Evolutionary conservation across 2,113 vertebrate species (phyloP), one percentile per base, ranked within the genome.

Genomic region (Ictidomys tridecemlineatus): DNA sequence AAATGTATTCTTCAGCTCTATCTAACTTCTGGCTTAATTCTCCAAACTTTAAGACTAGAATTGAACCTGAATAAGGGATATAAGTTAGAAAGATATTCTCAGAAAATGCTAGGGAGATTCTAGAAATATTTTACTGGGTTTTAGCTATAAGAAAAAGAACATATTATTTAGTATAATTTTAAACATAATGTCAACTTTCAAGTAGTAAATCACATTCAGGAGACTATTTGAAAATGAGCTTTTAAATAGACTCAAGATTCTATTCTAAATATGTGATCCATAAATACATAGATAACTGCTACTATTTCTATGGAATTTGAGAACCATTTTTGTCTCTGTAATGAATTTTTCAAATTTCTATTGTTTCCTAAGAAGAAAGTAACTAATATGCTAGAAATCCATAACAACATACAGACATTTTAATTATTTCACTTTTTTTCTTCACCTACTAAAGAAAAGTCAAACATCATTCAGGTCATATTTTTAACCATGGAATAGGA

Each of bases 201-300:
- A 89, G 48, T 95, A 91, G 89, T 32, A 96, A 67, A 92, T 92
- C 30, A 34, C 53, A 91, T 70, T 87, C 11, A 61, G 48, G 42
- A 89, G 58, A 86, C n/a, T 30, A 30, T 74, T 96, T 95, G 65
- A 97, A 95, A 86, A 89, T 83, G 63, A 94, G 28, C n/a, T 72
- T 94, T 91, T 32, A 94, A 79, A 30, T 78, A n/a, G 39, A 85
- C 18, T 74, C 63, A 82, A 88, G 90, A 85, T 80, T 67, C 51
- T 93, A 42, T 56, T 93, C 34, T 86, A 74, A 91, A 74, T 30
- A 67, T 17, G 22, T 37, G 58, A 70, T 63, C 24, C 34, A 85
- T 69, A 76, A 17, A 69, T 85, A 32, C 8, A 56, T 37, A 63
- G 28, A 72, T 79, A 48, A n/a, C 28, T 61, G 2, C 22, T 76